Evolutionary conservation across 2,888 invertebrate genomes (phyloP).

Genomic region (Trachelus tabidus): DNA sequence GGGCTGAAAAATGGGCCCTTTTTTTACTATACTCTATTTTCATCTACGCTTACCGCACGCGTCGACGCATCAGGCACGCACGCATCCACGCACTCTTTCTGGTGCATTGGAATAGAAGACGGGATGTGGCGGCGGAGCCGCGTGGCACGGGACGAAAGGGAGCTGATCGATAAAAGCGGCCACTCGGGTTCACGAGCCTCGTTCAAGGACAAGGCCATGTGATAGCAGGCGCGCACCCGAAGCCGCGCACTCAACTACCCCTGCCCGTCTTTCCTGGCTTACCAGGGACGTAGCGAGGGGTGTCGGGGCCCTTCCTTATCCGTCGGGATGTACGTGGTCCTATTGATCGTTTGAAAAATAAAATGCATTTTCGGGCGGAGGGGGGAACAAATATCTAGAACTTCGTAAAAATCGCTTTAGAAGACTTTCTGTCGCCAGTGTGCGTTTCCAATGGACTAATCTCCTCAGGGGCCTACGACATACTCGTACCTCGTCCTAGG

Average conservation of each 20-base stretch:
- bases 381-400: not conserved
- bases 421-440: not conserved
- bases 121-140: constrained; percentile 44
- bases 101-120: constrained; percentile 55
- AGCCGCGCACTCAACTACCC: constrained; percentile 60
- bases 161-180: constrained; percentile 66
- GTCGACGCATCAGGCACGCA: constrained; percentile 7
- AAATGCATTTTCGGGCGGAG: not conserved
- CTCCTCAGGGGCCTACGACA: not conserved
- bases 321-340: not conserved
- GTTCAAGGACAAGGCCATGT: constrained; percentile 72
- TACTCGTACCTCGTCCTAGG: not conserved
- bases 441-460: not conserved
- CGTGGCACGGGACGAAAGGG: constrained; percentile 61
- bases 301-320: not conserved
- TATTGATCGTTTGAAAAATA: not conserved
- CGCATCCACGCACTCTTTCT: constrained; percentile 24
- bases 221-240: constrained; percentile 65
- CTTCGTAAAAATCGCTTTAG: not conserved
- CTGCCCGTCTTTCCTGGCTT: constrained; percentile 36
- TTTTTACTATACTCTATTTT: not conserved
- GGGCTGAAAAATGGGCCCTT: not conserved
- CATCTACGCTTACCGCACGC: not conserved
- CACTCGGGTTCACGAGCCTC: constrained; percentile 65
- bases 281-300: constrained; percentile 27